Base-by-base conservation (phyloP, 2,888 invertebrate species). In the Acleris emargana region DNA sequence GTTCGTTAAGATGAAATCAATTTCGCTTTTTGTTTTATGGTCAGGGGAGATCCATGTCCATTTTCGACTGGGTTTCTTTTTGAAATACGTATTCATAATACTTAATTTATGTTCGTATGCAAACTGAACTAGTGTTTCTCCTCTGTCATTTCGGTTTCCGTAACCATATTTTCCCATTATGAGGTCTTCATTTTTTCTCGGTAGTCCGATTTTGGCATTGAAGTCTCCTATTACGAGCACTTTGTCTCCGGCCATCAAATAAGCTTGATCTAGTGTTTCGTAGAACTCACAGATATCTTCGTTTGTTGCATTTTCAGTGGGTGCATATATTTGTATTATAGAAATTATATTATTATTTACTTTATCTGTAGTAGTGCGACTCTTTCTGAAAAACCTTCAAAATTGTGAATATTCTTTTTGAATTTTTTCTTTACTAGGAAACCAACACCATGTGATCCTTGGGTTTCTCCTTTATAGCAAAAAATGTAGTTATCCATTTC, bases 241-340 rank as follows among this genome's bases (percentile, higher is more conserved):
- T 5, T 51, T 51, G 4, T 25, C n/a, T 25, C 25, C 25, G 5
- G 25, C 11, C 6, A 25, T 16, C 3, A 5, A 7, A 3, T 16
- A 18, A 13, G 45, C 22, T 5, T 22, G 7, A 4, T 51, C 38
- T 16, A 57, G 16, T 45, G 17, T 42, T 13, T 42, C n/a, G 22
- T 57, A 57, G 16, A 57, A 22, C n/a, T 22, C 7, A 5, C 22
- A 11, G 5, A 57, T 57, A 22, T 57, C 57, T 5, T n/a, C 22
- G 18, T 28, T 25, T 16, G 1, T 22, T 51, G 51, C 9, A 25
- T 13, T 25, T 51, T 25, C 25, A 5, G 51, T 62, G 22, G 66
- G 69, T 16, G 69, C 66, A 53, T 69, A 71, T 42, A 68, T 51
- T 62, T 71, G 68, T 11, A 69, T 55, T 50, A 71, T 64, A 6